Conservation (phyloP, 2,797 vertebrate genomes). For the Gobio occitaniae region DNA sequence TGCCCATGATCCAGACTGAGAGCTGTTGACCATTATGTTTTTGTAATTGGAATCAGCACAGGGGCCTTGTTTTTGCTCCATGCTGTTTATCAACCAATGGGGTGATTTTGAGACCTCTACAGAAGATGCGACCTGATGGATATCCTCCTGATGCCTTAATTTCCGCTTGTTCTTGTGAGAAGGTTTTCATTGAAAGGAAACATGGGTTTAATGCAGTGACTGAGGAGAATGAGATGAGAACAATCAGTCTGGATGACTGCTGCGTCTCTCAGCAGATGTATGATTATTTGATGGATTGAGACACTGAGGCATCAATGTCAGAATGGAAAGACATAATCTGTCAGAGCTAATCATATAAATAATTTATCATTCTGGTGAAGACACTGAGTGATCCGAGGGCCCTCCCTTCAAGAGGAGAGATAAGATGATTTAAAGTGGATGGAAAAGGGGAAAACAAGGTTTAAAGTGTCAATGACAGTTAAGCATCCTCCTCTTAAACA, state of each 20-base stretch:
- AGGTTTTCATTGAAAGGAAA: conserved; percentile 39
- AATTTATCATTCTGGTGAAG: conserved; percentile 45
- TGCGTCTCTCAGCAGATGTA: conserved; percentile 27
- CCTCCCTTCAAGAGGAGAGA: neutral
- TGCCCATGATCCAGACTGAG: neutral
- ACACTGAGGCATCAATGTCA: conserved; percentile 48
- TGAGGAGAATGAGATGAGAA: conserved; percentile 34
- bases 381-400: conserved; percentile 28
- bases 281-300: conserved; percentile 41
- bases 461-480: conserved; percentile 3
- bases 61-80: neutral
- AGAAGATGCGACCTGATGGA: conserved; percentile 12
- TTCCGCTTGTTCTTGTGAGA: neutral
- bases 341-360: conserved; percentile 42
- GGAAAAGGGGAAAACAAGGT: conserved; percentile 2
- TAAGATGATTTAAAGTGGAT: conserved; percentile 28
- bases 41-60: conserved; percentile 8
- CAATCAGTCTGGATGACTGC: conserved; percentile 40
- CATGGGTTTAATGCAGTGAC: conserved; percentile 23
- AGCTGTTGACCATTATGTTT: neutral
- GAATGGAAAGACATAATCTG: conserved; percentile 51
- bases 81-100: neutral
- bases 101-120: conserved; percentile 2
- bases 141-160: conserved; percentile 1
- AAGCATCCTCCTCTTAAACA: neutral